Conservation (phyloP, 2,888 invertebrate genomes). For the Cartodere bifasciata region DNA sequence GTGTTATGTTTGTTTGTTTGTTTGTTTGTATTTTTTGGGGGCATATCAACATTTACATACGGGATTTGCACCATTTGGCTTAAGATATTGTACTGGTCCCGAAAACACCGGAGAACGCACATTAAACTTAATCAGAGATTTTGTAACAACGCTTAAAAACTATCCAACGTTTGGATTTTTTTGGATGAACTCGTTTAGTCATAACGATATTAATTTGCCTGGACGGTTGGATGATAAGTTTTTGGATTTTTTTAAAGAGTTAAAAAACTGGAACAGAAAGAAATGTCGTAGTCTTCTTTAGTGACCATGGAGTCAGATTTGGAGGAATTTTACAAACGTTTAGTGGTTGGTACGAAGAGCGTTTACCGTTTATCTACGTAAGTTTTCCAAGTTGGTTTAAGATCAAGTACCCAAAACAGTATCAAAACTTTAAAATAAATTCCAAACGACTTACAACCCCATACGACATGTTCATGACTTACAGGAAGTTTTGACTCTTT, state of each 20-base stretch:
- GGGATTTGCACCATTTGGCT: constrained; percentile 37
- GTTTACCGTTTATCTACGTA: constrained; percentile 60
- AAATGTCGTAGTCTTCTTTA: constrained; percentile 58
- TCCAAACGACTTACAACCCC: constrained; percentile 57
- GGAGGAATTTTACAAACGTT: constrained; percentile 53
- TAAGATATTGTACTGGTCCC: constrained; percentile 48
- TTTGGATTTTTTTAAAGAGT: constrained; percentile 43
- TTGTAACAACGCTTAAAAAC: constrained; percentile 47
- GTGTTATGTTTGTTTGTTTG: constrained; percentile 60
- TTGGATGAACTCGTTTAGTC: constrained; percentile 69
- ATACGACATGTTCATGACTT: constrained; percentile 64
- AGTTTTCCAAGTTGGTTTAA: constrained; percentile 52
- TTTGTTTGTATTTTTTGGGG: no score
- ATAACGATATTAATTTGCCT: constrained; percentile 53
- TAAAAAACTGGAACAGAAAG: constrained; percentile 49
- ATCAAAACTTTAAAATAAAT: constrained; percentile 45
- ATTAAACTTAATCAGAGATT: constrained; percentile 54
- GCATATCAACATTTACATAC: no score
- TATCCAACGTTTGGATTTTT: constrained; percentile 61
- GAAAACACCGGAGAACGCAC: constrained; percentile 54
- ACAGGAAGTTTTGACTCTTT: constrained; percentile 45
- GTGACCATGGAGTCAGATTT: constrained; percentile 68
- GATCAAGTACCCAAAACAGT: constrained; percentile 40
- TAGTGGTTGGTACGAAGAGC: constrained; percentile 66
- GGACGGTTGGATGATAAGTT: constrained; percentile 53